These are phyloP conservation scores for Mustela nigripes DNA, from an alignment of 2,113 vertebrate species.

Conservation along the genomic window DNA sequence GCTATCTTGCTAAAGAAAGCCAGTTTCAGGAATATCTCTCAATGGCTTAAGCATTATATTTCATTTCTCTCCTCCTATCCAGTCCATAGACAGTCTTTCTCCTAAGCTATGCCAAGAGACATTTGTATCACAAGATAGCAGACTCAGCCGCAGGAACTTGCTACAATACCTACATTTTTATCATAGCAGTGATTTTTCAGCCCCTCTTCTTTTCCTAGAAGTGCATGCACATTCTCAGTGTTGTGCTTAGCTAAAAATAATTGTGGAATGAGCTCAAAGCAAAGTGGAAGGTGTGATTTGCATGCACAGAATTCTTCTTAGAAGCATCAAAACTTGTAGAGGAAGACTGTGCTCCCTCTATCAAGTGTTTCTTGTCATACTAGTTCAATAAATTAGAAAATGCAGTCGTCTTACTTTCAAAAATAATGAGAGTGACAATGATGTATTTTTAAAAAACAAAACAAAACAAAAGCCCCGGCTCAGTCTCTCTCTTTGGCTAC, in stretches of 20 bases:
- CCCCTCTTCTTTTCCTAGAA: constrained; percentile 53
- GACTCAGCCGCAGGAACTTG: background rate
- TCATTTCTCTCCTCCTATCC: constrained; percentile 35
- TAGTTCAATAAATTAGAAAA: constrained; percentile 19
- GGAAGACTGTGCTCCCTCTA: background rate
- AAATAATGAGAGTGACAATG: background rate
- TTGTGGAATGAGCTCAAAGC: constrained; percentile 30
- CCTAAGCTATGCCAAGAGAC: background rate
- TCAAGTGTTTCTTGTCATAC: background rate
- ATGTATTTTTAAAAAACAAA: background rate
- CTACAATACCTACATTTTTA: constrained; percentile 17
- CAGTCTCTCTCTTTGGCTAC: background rate
- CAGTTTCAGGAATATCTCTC: constrained; percentile 59
- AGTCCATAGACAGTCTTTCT: background rate
- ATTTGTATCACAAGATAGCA: constrained; percentile 7
- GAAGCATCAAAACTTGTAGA: constrained; percentile 24
- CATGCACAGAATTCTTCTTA: constrained; percentile 51
- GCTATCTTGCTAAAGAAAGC: constrained; percentile 50
- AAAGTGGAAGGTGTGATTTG: constrained; percentile 59
- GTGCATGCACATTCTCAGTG: background rate
- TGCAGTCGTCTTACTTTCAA: background rate
- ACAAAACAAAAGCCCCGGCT: background rate
- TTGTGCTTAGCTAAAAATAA: constrained; percentile 73
- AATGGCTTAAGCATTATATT: background rate
- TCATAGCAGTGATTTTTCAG: constrained; percentile 3